These are phyloP conservation scores for Apis mellifera DNA, from an alignment of 1,140 invertebrate genomes.

Conservation along the genomic window DNA sequence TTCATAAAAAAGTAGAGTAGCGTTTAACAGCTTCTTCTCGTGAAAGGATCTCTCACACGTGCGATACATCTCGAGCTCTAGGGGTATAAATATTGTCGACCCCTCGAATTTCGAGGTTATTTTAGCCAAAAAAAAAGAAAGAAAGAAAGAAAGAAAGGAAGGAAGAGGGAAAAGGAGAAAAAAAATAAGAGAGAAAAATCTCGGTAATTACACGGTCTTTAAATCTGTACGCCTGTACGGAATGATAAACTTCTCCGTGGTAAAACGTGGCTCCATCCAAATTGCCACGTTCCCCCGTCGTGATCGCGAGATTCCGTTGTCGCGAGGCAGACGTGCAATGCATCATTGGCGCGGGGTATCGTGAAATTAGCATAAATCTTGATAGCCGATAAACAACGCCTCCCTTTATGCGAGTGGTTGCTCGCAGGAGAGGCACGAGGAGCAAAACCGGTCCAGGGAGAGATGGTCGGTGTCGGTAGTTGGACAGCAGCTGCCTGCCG, in stretches of 20 bases:
- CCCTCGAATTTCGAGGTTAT: neutral
- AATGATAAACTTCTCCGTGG: neutral
- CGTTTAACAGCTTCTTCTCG: constrained; percentile 26
- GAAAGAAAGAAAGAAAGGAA: neutral
- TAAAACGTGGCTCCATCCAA: neutral
- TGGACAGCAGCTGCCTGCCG: constrained; percentile 41
- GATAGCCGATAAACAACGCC: constrained; percentile 16
- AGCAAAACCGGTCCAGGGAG: constrained; percentile 35
- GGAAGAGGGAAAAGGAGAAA: neutral
- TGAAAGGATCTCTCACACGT: constrained; percentile 3
- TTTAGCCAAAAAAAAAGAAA: neutral
- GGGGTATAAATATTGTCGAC: constrained; percentile 5
- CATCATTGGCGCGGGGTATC: neutral
- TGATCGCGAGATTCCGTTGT: neutral
- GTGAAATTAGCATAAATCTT: constrained; percentile 40
- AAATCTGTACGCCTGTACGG: neutral
- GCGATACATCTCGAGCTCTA: neutral
- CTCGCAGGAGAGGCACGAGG: neutral
- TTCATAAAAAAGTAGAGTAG: constrained; percentile 4
- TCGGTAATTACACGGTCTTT: neutral
- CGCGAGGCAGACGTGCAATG: neutral
- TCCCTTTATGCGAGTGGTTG: neutral
- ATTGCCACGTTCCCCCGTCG: constrained; percentile 11
- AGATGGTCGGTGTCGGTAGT: constrained; percentile 28
- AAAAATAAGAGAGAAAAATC: too few relatives aligned